Conservation (phyloP, 2,797 vertebrate species). For the Dendrocincla tyrannina region DNA sequence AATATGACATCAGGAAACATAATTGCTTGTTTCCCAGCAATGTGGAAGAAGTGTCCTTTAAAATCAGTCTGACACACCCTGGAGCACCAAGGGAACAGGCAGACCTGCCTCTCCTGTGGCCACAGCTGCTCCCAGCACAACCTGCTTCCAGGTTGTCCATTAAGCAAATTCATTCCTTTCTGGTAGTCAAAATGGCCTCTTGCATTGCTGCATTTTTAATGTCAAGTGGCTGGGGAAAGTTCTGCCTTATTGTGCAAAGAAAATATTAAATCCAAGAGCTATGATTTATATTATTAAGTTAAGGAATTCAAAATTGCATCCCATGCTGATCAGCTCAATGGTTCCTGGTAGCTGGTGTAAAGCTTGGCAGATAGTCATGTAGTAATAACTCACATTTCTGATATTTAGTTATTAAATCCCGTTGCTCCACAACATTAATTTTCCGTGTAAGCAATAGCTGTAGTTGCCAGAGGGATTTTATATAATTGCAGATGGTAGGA, state of each 20-base stretch:
- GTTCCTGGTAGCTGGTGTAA: constrained; percentile 27
- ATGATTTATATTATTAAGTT: constrained; percentile 23
- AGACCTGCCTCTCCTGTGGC: not conserved
- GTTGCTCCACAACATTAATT: constrained; percentile 53
- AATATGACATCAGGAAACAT: not conserved
- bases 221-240: constrained; percentile 1
- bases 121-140: not conserved
- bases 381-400: constrained; percentile 44
- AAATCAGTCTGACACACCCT: not conserved
- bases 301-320: constrained; percentile 28
- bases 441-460: constrained; percentile 61
- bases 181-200: not conserved
- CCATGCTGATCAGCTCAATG: not conserved
- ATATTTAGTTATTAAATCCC: constrained; percentile 54
- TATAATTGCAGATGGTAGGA: constrained; percentile 49
- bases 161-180: not conserved
- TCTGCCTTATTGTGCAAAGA: not conserved
- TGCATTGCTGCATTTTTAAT: constrained; percentile 25
- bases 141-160: not conserved
- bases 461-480: constrained; percentile 45
- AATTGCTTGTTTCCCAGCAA: not conserved
- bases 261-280: constrained; percentile 2
- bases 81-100: not conserved
- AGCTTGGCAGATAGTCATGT: not conserved
- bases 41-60: not conserved